Conservation (phyloP, 2,113 vertebrate genomes). For the Madoqua kirkii region DNA sequence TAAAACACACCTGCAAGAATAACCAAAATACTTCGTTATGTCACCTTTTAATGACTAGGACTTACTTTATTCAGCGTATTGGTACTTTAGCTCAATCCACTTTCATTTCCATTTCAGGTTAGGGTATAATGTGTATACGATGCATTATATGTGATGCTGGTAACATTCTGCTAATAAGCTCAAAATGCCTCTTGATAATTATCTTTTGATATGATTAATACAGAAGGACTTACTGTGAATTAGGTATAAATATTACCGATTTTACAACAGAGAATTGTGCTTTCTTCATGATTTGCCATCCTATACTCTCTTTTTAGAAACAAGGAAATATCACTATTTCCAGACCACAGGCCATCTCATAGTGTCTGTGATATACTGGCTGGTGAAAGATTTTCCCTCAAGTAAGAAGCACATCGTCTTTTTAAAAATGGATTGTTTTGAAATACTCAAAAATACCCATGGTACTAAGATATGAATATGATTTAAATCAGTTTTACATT, state of each 20-base stretch:
- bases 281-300: neutral
- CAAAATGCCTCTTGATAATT: neutral
- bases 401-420: neutral
- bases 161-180: neutral
- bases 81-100: neutral
- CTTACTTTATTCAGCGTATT: neutral
- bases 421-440: neutral
- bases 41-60: conserved; percentile 17
- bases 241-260: neutral
- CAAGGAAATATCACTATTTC: neutral
- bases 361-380: neutral
- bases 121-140: neutral
- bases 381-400: neutral
- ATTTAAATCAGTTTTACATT: conserved; percentile 14
- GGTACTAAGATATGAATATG: neutral
- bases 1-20: neutral
- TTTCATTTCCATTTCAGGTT: neutral
- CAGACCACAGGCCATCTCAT: neutral
- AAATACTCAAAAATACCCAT: neutral
- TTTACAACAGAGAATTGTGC: neutral
- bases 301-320: neutral
- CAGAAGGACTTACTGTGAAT: neutral
- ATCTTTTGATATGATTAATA: neutral
- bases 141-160: neutral
- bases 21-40: neutral